phyloP scores from a whole-genome alignment of 2,797 vertebrate species.

The Chrosomus eos region DNA sequence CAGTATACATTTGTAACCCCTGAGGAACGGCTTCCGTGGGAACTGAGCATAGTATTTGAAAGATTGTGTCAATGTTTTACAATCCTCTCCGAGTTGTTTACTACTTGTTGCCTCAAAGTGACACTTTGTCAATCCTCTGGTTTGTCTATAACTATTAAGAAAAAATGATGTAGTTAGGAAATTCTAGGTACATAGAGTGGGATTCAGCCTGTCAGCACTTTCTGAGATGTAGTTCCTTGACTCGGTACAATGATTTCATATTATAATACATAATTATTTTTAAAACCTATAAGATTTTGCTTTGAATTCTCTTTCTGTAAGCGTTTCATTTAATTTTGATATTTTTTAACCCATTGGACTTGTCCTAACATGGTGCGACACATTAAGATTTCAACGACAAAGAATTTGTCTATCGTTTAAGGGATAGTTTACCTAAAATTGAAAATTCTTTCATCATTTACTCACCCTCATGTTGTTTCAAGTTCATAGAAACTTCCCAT shows the following conservation, averaged over 20 bases:
- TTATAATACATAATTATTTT: not conserved
- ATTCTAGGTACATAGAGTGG: constrained; percentile 4
- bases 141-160: constrained; percentile 34
- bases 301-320: not conserved
- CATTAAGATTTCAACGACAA: not conserved
- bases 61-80: constrained; percentile 44
- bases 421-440: not conserved
- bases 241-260: constrained; percentile 1
- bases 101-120: constrained; percentile 43
- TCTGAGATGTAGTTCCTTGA: not conserved
- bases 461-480: not conserved
- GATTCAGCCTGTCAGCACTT: constrained; percentile 29
- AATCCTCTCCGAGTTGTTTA: constrained; percentile 44
- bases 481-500: not conserved
- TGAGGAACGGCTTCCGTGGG: constrained; percentile 18
- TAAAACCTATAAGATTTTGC: constrained; percentile 12
- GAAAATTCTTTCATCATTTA: not conserved
- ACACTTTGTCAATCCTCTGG: constrained; percentile 47
- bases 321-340: not conserved
- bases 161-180: not conserved
- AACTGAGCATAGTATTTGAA: constrained; percentile 52
- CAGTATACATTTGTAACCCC: constrained; percentile 32
- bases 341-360: not conserved
- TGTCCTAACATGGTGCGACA: not conserved
- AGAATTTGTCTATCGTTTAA: not conserved